Evolutionary conservation across 1,140 invertebrate species (phyloP).

Genomic region (Delia radicum): DNA sequence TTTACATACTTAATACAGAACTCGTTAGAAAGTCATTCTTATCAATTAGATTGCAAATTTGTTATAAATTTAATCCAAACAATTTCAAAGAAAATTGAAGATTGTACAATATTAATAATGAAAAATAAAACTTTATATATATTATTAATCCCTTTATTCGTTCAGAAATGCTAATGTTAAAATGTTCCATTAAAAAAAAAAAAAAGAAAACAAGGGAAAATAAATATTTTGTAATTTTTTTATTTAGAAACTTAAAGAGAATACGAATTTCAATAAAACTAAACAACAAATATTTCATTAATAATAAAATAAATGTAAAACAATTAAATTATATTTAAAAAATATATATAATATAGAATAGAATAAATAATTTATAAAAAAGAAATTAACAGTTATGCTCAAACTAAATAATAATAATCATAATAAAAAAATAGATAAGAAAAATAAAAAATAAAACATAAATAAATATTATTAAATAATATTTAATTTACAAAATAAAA

Average conservation of each 20-base stretch:
- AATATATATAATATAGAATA: slow-evolving; percentile 1
- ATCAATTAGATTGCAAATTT: too few species aligned
- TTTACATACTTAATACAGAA: too few species aligned
- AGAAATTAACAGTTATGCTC: neutral
- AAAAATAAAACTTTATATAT: too few species aligned
- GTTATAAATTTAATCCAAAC: too few species aligned
- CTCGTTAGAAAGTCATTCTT: too few species aligned
- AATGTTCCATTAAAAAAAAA: too few species aligned
- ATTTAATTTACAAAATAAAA: neutral
- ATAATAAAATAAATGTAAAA: slow-evolving; percentile 24
- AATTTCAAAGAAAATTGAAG: too few species aligned
- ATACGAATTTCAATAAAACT: neutral
- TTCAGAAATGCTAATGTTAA: too few species aligned
- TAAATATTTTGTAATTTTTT: neutral
- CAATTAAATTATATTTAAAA: slow-evolving; percentile 7
- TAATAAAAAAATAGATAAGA: neutral
- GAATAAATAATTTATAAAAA: neutral
- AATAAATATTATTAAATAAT: neutral
- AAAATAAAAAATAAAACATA: neutral
- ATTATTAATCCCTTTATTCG: too few species aligned
- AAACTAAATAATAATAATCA: neutral
- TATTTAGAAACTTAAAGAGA: neutral
- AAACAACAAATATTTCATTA: slow-evolving; percentile 24
- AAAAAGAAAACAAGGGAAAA: neutral
- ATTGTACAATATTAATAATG: too few species aligned